Evolutionary conservation across 2,113 vertebrate species (phyloP).

Genomic region (Phoenicopterus ruber): DNA sequence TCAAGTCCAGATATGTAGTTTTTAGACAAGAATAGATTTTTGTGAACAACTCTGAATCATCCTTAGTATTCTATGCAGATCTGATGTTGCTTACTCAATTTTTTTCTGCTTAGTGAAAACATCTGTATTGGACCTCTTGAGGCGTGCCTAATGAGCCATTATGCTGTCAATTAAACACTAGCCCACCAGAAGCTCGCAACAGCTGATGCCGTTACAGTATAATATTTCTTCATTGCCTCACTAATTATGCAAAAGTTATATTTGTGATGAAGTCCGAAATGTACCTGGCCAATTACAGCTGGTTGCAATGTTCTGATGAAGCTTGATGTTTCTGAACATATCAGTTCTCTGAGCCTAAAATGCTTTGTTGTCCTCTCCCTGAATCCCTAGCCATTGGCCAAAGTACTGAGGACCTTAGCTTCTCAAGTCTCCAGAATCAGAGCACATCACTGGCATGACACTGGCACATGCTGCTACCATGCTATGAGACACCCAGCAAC

Average conservation of each 20-base stretch:
- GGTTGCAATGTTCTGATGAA: neutral
- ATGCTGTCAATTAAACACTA: constrained; percentile 70
- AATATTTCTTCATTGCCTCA: constrained; percentile 54
- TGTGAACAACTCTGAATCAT: neutral
- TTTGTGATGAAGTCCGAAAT: constrained; percentile 61
- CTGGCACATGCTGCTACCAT: neutral
- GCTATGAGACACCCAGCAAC: rapidly evolving
- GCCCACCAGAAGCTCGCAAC: constrained; percentile 45
- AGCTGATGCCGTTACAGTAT: constrained; percentile 25
- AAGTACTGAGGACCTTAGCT: neutral
- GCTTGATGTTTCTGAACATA: neutral
- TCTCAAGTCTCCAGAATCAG: neutral
- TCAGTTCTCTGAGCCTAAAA: neutral
- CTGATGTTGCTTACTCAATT: constrained; percentile 43
- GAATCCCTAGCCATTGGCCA: neutral
- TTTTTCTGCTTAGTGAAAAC: constrained; percentile 44
- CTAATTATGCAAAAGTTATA: constrained; percentile 69
- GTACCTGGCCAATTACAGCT: constrained; percentile 2
- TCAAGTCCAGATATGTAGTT: neutral
- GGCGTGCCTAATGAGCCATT: constrained; percentile 70
- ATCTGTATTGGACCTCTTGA: constrained; percentile 52
- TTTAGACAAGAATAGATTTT: neutral
- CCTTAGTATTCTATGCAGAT: constrained; percentile 43
- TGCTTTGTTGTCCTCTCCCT: neutral
- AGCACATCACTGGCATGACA: neutral